Percentiles rank a stretch among this genome's conserved stretches.
phyloP scores from a whole-genome alignment of 2,888 invertebrate species.

The Campoplex capitator region DNA sequence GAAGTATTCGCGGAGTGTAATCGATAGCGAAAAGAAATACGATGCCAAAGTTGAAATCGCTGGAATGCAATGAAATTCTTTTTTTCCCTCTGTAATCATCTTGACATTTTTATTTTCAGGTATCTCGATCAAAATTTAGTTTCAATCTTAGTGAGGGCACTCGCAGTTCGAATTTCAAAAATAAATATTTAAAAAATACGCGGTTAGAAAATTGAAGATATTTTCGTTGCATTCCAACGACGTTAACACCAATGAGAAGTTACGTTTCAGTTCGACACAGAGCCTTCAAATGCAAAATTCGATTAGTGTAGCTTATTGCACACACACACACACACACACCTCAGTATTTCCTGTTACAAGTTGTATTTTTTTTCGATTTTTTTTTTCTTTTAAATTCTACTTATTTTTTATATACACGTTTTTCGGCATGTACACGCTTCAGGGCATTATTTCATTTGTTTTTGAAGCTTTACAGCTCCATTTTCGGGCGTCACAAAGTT shows the following conservation, averaged over 20 bases:
- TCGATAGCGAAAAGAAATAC: neutral
- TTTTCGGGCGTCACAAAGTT: slow-evolving; percentile 50
- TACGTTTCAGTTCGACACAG: slow-evolving; percentile 43
- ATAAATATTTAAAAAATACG: slow-evolving; percentile 70
- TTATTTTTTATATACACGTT: slow-evolving; percentile 70
- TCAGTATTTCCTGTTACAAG: slow-evolving; percentile 53
- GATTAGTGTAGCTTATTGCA: slow-evolving; percentile 54
- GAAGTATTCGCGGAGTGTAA: neutral
- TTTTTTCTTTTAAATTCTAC: slow-evolving; percentile 43
- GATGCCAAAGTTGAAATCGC: neutral
- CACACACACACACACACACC: slow-evolving; percentile 31
- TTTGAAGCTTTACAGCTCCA: slow-evolving; percentile 54
- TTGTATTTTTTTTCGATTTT: slow-evolving; percentile 20
- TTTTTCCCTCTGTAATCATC: neutral
- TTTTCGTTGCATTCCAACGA: neutral
- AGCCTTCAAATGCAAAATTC: slow-evolving; percentile 53
- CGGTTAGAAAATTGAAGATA: neutral
- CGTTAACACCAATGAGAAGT: slow-evolving; percentile 18
- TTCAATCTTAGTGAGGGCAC: neutral
- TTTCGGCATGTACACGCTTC: slow-evolving; percentile 64
- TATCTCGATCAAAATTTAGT: neutral
- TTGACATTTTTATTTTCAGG: neutral
- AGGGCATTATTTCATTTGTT: slow-evolving; percentile 43
- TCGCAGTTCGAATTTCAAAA: neutral
- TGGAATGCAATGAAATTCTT: neutral